phyloP scores from a whole-genome alignment of 2,797 vertebrate species.

The Enteromius radiatus region DNA sequence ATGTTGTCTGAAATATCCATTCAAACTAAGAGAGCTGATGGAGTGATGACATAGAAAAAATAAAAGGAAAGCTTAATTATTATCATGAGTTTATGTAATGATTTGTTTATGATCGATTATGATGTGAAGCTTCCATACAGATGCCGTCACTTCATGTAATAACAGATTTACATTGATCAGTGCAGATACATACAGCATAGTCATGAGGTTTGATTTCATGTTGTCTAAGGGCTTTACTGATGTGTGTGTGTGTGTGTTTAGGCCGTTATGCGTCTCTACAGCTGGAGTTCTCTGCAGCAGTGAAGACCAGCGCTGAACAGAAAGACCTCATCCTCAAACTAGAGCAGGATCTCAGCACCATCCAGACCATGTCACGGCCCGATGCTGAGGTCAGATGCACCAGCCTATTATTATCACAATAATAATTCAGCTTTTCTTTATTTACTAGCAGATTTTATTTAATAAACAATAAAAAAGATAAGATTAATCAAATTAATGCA shows the following conservation, averaged over 20 bases:
- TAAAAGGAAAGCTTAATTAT: too few species aligned
- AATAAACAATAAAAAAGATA: background rate
- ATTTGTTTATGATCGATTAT: too few species aligned
- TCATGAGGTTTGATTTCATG: background rate
- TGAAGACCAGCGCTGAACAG: constrained; percentile 82
- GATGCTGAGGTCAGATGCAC: constrained; percentile 82
- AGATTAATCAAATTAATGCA: background rate
- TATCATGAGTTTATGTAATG: too few species aligned
- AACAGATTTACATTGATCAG: too few species aligned
- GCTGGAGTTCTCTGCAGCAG: constrained; percentile 83
- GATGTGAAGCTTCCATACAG: too few species aligned
- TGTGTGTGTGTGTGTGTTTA: constrained; percentile 63
- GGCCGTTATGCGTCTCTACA: constrained; percentile 89
- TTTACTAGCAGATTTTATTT: background rate
- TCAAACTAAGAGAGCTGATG: too few species aligned
- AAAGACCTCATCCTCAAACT: constrained; percentile 91
- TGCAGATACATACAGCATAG: too few species aligned
- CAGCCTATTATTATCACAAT: background rate
- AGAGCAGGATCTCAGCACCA: constrained; percentile 94
- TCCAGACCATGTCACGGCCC: constrained; percentile 86
- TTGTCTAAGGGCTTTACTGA: background rate
- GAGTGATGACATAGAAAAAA: too few species aligned
- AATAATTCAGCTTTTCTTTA: background rate
- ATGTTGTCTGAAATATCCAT: too few species aligned
- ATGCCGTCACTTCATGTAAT: too few species aligned